Conservation (phyloP, 1,140 invertebrate species). For the Diplogasteroides magnus region DNA sequence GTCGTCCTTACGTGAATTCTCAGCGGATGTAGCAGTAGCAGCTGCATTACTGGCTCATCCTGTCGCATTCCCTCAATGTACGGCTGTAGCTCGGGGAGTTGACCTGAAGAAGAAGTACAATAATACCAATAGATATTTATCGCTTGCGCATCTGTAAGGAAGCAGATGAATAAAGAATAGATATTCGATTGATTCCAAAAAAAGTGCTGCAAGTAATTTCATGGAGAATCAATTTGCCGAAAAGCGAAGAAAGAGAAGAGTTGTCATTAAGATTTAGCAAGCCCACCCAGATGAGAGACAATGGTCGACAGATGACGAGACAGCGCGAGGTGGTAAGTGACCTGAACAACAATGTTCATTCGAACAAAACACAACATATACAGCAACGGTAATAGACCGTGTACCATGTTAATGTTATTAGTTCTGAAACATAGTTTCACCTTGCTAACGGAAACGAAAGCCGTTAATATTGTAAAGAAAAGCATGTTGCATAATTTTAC, state of each 20-base stretch:
- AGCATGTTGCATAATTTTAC: neutral
- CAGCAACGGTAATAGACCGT: no score
- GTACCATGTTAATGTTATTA: no score
- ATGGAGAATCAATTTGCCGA: neutral
- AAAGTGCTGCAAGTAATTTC: neutral
- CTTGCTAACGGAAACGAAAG: no score
- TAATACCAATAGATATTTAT: neutral
- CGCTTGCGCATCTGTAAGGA: no score
- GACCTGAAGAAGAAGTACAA: neutral
- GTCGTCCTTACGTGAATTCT: conserved; percentile 14
- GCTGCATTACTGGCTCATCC: conserved; percentile 3
- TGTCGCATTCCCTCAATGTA: neutral
- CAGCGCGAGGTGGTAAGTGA: neutral
- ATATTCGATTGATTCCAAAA: neutral
- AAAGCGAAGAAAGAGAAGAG: no score
- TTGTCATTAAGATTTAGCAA: no score
- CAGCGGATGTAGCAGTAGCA: conserved; percentile 19
- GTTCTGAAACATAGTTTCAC: no score
- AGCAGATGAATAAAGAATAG: no score
- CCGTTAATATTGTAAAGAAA: no score
- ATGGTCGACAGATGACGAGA: neutral
- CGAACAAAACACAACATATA: no score
- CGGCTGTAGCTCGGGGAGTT: neutral
- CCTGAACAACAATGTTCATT: neutral
- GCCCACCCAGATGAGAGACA: no score